Conservation (phyloP, 1,140 invertebrate genomes). For the Drosophila varians region DNA sequence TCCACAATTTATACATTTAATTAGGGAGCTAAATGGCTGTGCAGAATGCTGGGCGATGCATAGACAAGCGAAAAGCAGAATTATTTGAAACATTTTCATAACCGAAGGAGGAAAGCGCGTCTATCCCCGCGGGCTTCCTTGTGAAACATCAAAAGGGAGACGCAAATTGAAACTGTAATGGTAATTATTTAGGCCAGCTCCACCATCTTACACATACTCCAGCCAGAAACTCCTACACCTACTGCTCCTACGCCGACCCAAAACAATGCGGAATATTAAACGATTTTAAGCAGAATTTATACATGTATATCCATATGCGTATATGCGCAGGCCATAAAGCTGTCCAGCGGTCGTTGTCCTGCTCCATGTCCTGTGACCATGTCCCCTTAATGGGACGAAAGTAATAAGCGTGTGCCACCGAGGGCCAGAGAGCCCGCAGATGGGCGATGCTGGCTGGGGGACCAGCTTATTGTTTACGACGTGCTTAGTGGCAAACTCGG, state of each 20-base stretch:
- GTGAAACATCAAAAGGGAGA: slow-evolving; percentile 43
- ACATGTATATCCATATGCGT: slow-evolving; percentile 32
- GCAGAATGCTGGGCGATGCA: neutral
- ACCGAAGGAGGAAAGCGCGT: neutral
- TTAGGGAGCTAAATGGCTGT: neutral
- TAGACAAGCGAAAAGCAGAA: slow-evolving; percentile 4
- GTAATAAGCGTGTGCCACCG: slow-evolving; percentile 67
- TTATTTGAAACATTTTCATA: slow-evolving; percentile 9
- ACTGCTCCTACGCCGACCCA: slow-evolving; percentile 7
- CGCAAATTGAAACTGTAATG: slow-evolving; percentile 49
- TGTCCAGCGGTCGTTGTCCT: slow-evolving; percentile 42
- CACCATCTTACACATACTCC: neutral
- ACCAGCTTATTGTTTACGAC: slow-evolving; percentile 79
- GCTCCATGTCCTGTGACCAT: slow-evolving; percentile 40
- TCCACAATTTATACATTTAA: slow-evolving; percentile 4
- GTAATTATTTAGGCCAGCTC: slow-evolving; percentile 45
- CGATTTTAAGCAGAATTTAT: slow-evolving; percentile 73
- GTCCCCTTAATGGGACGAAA: slow-evolving; percentile 54
- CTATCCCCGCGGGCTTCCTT: slow-evolving; percentile 16
- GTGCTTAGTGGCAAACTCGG: slow-evolving; percentile 78
- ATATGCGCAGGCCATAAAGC: slow-evolving; percentile 53
- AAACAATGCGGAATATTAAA: slow-evolving; percentile 59
- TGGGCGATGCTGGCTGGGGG: slow-evolving; percentile 27
- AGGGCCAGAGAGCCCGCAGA: neutral
- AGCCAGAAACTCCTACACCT: slow-evolving; percentile 1